Evolutionary conservation across 1,140 invertebrate genomes (phyloP), one percentile per base, ranked within the genome.

Genomic region (Theocolax elegans): DNA sequence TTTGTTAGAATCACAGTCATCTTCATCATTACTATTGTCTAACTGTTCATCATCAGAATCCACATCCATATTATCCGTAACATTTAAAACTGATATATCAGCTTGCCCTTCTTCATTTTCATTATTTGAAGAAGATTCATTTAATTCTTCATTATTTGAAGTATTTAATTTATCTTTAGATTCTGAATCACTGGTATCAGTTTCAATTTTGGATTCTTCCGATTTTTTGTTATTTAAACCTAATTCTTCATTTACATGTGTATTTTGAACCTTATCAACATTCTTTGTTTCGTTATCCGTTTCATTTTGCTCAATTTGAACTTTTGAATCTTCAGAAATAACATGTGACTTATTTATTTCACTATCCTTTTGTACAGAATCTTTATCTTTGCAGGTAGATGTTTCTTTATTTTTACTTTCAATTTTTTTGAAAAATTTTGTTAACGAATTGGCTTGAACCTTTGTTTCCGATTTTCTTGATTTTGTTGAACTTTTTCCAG

Each of bases 341-440:
- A 64, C 29, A 17, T 77, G 72, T 58, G 71, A 62, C 42, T 73
- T 74, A 27, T 68, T 71, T 70, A 74, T 74, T 59, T 40, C 44
- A 70, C n/a, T 63, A 29, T 38, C 60, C 71, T 56, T 76, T 19
- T 53, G 62, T 21, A 7, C 63, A 51, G n/a, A 25, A 56, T 51
- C 51, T 72, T 48, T 19, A 72, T 3, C 87, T 85, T 72, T 84
- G 67, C 63, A 84, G 80, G 60, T 82, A 85, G 59, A 82, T 79
- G 64, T 85, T 71, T 87, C 85, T 64, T 88, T 85, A 27, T 89
- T 87, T 75, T 88, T 65, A 35, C 60, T 77, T 12, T 79, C 75
- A 38, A 71, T 53, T 64, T 75, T 81, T 44, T 77, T 72, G 0
- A 85, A 71, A 69, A 84, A 84, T 27, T 76, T 80, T 19, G 76